phyloP scores from a whole-genome alignment of 64 coral and sea anemone genomes.

The Dendrophyllia cribrosa region DNA sequence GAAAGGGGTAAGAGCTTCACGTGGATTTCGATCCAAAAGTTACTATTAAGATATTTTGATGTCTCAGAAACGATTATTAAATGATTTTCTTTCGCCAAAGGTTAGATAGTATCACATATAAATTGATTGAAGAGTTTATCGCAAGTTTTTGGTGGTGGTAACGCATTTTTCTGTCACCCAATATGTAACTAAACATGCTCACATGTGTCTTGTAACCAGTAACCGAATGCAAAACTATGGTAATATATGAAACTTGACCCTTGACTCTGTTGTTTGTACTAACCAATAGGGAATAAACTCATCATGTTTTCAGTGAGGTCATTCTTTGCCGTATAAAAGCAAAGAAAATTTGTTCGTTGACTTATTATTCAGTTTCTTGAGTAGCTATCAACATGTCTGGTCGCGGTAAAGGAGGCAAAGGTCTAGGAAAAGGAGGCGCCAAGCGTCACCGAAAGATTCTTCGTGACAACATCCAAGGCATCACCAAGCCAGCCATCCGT shows the following conservation, averaged over 20 bases:
- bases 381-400: conserved; percentile 40
- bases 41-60: background rate
- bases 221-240: background rate
- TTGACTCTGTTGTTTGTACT: background rate
- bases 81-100: too few relatives aligned
- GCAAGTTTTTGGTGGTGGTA: background rate
- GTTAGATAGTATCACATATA: too few relatives aligned
- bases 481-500: conserved; percentile 82
- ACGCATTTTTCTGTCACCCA: background rate
- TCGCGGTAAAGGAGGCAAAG: conserved; percentile 73
- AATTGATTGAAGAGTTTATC: background rate
- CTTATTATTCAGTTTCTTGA: too few relatives aligned
- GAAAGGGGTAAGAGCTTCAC: background rate
- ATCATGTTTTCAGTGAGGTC: conserved; percentile 5
- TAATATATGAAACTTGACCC: background rate
- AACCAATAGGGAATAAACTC: background rate
- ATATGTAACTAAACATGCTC: background rate
- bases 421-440: conserved; percentile 90
- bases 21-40: background rate
- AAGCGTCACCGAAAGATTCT: conserved; percentile 89
- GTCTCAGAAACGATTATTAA: too few relatives aligned
- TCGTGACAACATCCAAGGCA: conserved; percentile 85
- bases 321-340: background rate
- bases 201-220: background rate
- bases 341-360: background rate